A percentile compares a stretch with the other conserved stretches of the same genome.
Conservation (phyloP, 2,888 invertebrate species). For the Apantesis nais region DNA sequence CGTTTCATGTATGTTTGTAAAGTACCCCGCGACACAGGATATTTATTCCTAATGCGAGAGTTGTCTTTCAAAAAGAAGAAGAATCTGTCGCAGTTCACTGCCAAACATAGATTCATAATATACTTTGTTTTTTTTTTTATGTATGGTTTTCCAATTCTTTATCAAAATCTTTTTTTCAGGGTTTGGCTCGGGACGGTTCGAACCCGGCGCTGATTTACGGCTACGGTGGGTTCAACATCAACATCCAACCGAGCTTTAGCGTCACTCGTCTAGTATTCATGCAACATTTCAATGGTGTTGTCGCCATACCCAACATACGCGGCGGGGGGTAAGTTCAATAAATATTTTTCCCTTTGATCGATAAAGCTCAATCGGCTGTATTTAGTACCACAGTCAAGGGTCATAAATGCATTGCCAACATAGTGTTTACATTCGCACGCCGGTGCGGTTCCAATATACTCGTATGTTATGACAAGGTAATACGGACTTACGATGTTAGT, state of each 20-base stretch:
- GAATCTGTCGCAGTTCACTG: background rate
- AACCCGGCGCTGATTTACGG: constrained; percentile 96
- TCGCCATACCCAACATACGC: constrained; percentile 96
- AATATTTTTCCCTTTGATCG: background rate
- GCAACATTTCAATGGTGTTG: constrained; percentile 94
- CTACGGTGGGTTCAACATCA: constrained; percentile 98
- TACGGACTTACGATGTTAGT: too few species aligned
- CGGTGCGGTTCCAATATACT: too few species aligned
- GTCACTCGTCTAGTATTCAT: constrained; percentile 95
- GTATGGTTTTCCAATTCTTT: background rate
- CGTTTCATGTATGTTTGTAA: too few species aligned
- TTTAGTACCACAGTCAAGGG: too few species aligned
- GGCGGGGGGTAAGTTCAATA: constrained; percentile 93
- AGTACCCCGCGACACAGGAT: too few species aligned
- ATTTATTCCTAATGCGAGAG: too few species aligned
- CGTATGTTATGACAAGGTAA: too few species aligned
- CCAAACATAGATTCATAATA: background rate
- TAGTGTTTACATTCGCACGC: too few species aligned
- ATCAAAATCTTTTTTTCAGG: constrained; percentile 72
- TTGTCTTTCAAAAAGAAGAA: too few species aligned
- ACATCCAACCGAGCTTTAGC: constrained; percentile 95
- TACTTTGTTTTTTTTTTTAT: background rate
- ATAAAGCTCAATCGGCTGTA: background rate
- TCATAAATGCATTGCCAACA: too few species aligned
- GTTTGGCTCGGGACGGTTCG: constrained; percentile 87